Conservation (phyloP, 2,888 invertebrate genomes). For the Lasioglossum figueresi region DNA sequence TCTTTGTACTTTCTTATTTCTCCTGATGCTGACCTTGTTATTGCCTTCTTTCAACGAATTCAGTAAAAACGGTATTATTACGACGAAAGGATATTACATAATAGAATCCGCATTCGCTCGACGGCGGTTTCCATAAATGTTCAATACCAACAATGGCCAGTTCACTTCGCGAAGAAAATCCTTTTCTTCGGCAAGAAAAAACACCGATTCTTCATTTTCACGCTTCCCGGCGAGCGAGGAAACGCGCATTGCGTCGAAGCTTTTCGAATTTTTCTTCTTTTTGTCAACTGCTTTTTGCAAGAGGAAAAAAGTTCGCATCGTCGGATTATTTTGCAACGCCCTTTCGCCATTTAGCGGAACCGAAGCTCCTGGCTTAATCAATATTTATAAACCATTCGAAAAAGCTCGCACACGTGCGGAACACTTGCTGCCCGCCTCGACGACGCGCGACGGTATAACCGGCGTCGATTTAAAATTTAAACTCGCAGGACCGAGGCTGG, state of each 20-base stretch:
- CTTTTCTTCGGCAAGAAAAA: background rate
- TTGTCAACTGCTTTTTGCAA: background rate
- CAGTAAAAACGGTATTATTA: background rate
- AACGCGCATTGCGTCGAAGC: background rate
- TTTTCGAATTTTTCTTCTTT: background rate
- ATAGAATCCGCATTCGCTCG: background rate
- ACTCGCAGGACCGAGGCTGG: background rate
- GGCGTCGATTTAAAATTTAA: background rate
- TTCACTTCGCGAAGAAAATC: background rate
- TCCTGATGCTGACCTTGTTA: background rate
- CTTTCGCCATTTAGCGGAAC: background rate
- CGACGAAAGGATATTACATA: background rate
- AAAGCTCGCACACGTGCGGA: background rate
- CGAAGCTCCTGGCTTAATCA: background rate
- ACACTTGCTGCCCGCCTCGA: background rate
- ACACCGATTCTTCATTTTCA: background rate
- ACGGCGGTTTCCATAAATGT: background rate
- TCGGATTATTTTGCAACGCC: background rate
- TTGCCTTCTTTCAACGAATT: background rate
- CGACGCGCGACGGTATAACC: background rate
- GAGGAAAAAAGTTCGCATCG: background rate
- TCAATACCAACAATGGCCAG: background rate
- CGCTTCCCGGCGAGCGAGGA: background rate
- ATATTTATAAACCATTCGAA: conserved; percentile 25
- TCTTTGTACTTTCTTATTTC: background rate